Base-by-base conservation (phyloP, 2,113 vertebrate species). In the Poecilia latipinna region DNA sequence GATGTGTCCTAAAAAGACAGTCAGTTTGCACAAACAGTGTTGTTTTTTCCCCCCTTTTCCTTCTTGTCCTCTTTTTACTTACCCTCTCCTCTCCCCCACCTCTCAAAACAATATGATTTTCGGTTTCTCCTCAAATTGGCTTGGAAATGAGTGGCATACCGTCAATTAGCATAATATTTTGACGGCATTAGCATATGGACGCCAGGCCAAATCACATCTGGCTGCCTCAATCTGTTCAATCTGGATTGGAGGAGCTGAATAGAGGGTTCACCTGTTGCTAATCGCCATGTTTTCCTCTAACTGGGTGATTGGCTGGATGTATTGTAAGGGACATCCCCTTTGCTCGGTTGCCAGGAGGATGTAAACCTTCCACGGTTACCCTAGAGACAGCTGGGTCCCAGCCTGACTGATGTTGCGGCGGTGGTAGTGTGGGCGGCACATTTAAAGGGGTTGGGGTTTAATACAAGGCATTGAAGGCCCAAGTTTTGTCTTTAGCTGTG, bases 261-360 rank as follows among this genome's bases (percentile, higher is more conserved):
- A 66, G 70, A 74, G 63, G 61, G 75, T 87, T 84, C 77, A 91
- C 85, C 85, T 89, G 79, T 86, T 71, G 72, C 75, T 90, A 81
- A 91, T 86, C 77, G 42, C 66, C 51, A 61, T 72, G 72, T 73
- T 88, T 89, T 54, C 62, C 63, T 83, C 68, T 82, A 68, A 79
- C 76, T 42, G 70, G 84, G 57, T 42, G 78, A 93, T 92, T 92
- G 90, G 90, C 82, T 87, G 67, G 77, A 67, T 62, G 78, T 75
- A 65, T 72, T 31, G 60, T 68, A 81, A 78, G 87, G 85, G 77
- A 89, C 72, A 31, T 67, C 90, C 91, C 88, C 87, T 70, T 82
- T 83, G 68, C 84, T 78, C 86, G 82, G 93, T 94, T 94, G 90
- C 93, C 92, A 91, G 93, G 90, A 93, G 89, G 91, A 91, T 68